Percentiles rank a stretch among this genome's conserved stretches.
These are phyloP conservation scores for Epizoanthus scotinus DNA, from an alignment of 92 coral and sea anemone species.

Conservation along the genomic window DNA sequence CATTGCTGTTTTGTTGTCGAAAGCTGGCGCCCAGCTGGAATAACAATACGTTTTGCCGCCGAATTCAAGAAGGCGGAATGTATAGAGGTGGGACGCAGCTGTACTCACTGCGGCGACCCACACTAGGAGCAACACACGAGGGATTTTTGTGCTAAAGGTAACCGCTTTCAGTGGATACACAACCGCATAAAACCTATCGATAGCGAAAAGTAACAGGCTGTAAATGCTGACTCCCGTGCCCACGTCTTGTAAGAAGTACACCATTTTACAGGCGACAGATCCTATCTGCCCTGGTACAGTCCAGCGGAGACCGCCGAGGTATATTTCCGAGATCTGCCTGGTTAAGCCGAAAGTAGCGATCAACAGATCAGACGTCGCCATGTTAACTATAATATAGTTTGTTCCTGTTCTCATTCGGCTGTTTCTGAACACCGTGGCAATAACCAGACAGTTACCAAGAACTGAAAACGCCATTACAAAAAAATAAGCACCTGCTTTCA, in stretches of 20 bases:
- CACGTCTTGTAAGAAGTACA: background rate
- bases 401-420: background rate
- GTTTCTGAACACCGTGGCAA: background rate
- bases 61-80: background rate
- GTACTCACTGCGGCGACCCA: background rate
- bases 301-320: background rate
- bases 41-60: background rate
- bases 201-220: background rate
- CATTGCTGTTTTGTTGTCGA: background rate
- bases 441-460: background rate
- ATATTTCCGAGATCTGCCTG: background rate
- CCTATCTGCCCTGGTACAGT: background rate
- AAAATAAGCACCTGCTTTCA: background rate
- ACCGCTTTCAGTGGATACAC: background rate
- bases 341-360: background rate
- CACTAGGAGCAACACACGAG: background rate
- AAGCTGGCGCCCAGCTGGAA: background rate
- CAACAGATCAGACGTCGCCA: background rate
- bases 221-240: background rate
- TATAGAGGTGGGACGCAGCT: background rate
- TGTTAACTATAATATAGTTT: background rate
- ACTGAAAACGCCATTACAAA: background rate
- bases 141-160: background rate
- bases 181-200: background rate
- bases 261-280: background rate